phyloP scores from a whole-genome alignment of 2,113 vertebrate species.

The Chelonoidis abingdonii region DNA sequence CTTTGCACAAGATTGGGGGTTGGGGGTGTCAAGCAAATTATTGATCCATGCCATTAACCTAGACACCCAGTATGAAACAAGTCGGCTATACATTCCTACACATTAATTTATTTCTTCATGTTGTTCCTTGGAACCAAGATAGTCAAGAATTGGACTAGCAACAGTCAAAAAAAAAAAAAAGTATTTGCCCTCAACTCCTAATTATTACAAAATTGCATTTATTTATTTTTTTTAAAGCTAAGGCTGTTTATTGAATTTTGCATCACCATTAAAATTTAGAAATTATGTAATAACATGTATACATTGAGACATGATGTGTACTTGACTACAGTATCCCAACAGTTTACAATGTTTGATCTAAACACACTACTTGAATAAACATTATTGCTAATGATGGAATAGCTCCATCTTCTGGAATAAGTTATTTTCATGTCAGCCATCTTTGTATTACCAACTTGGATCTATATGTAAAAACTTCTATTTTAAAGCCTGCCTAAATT shows the following conservation, averaged over 20 bases:
- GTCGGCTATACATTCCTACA: neutral
- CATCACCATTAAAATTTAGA: conserved; percentile 41
- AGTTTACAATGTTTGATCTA: conserved; percentile 24
- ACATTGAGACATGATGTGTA: conserved; percentile 34
- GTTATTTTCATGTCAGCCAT: conserved; percentile 15
- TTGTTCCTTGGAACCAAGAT: conserved; percentile 5
- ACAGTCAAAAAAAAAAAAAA: neutral
- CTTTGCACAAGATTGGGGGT: neutral
- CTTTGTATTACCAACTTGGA: neutral
- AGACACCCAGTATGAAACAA: neutral
- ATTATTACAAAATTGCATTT: conserved; percentile 40
- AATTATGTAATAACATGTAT: conserved; percentile 26
- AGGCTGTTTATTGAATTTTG: conserved; percentile 21
- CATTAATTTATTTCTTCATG: neutral
- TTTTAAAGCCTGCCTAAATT: conserved; percentile 2
- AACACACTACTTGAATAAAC: conserved; percentile 30
- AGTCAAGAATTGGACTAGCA: conserved; percentile 17
- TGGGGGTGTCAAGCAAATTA: neutral
- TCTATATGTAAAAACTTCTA: neutral
- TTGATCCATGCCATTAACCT: accelerated
- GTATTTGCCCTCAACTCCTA: conserved; percentile 50
- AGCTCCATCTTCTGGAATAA: conserved; percentile 76
- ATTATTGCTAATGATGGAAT: conserved; percentile 71
- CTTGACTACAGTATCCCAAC: conserved; percentile 5
- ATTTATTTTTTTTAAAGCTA: conserved; percentile 52